Percentiles rank a stretch among this genome's conserved stretches.
Conservation (phyloP, 1,140 invertebrate genomes). For the Heliconius melpomene region DNA sequence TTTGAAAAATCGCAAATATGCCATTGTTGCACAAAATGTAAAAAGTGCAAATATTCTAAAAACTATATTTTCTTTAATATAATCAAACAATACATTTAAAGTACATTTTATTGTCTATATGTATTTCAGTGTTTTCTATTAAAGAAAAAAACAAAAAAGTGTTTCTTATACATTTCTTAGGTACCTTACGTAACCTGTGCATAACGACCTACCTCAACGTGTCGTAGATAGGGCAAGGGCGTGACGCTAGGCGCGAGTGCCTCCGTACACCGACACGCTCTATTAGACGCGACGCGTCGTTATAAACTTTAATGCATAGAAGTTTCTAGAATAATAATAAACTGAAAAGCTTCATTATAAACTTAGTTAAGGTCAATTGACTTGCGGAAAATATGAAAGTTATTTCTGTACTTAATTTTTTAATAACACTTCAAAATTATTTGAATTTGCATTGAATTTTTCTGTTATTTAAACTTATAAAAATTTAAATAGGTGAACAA, state of each 20-base stretch:
- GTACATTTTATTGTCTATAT: no score
- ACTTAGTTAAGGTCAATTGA: not conserved
- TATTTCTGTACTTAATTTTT: not conserved
- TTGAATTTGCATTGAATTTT: no score
- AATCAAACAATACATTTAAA: no score
- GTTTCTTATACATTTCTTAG: not conserved
- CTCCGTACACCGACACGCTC: slow-evolving; percentile 11
- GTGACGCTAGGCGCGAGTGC: slow-evolving; percentile 3
- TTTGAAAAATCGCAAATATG: no score
- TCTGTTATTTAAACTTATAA: no score
- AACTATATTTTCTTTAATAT: no score
- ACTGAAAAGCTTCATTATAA: not conserved
- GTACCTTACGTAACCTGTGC: not conserved
- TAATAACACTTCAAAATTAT: not conserved
- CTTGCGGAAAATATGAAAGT: not conserved
- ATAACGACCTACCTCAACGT: slow-evolving; percentile 9
- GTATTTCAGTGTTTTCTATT: no score
- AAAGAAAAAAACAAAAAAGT: not conserved
- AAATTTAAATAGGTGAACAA: no score
- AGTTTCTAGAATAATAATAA: not conserved
- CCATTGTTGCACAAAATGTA: no score
- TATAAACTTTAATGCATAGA: not conserved
- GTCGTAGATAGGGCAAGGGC: slow-evolving; percentile 10
- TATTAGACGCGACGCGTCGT: not conserved
- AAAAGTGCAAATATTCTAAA: no score